Conservation (phyloP, 2,113 vertebrate genomes). For the Callaeas wilsoni region DNA sequence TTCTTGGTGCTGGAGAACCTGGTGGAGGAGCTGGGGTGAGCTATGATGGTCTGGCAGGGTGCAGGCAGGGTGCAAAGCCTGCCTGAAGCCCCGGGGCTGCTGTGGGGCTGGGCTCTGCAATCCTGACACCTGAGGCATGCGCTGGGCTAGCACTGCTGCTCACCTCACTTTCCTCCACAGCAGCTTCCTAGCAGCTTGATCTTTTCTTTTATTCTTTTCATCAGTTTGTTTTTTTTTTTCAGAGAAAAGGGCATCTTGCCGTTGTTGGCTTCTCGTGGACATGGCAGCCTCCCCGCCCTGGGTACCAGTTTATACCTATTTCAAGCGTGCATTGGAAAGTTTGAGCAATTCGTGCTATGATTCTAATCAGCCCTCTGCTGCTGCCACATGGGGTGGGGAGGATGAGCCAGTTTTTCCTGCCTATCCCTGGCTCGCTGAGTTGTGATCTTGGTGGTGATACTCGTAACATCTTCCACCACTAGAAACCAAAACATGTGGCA, state of each 20-base stretch:
- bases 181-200: neutral
- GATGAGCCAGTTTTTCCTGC: constrained; percentile 30
- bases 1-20: neutral
- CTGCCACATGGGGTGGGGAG: fast-evolving
- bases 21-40: neutral
- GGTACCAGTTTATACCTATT: neutral
- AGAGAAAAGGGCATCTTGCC: neutral
- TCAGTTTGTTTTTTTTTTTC: neutral
- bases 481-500: neutral
- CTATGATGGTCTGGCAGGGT: neutral
- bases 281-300: fast-evolving
- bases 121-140: fast-evolving
- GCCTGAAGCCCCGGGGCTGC: neutral
- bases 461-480: neutral
- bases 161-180: neutral
- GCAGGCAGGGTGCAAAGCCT: neutral
- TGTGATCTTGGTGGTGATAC: neutral
- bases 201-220: neutral
- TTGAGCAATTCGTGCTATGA: neutral
- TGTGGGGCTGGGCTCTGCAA: fast-evolving
- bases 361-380: neutral
- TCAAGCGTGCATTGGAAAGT: neutral
- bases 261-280: neutral
- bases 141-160: neutral
- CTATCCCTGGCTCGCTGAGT: neutral